Evolutionary conservation across 2,797 vertebrate species (phyloP).

Genomic region (Knipowitschia caucasica): DNA sequence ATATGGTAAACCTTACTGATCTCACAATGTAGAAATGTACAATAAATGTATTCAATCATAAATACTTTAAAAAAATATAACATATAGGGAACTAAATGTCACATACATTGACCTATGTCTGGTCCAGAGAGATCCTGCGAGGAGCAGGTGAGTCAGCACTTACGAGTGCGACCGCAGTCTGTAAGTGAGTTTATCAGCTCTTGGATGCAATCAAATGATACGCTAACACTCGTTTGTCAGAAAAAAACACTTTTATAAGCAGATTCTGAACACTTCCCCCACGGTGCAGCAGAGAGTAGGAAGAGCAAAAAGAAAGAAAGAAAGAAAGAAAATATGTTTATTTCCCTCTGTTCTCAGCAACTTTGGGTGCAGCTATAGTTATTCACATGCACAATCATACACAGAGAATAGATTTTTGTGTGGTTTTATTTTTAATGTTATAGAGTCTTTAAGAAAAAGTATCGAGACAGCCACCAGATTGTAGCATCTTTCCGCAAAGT

Average conservation of each 20-base stretch:
- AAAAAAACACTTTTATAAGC: not conserved
- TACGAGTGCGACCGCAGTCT: not conserved
- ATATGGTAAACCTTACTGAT: no score
- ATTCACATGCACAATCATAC: not conserved
- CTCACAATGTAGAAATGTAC: no score
- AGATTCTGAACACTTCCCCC: not conserved
- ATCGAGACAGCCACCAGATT: no score
- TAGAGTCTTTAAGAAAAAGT: no score
- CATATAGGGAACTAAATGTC: no score
- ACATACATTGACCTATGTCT: no score
- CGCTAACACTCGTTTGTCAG: constrained; percentile 1
- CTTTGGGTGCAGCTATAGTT: not conserved
- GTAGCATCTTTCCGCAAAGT: no score
- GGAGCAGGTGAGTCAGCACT: not conserved
- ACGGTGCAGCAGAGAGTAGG: not conserved
- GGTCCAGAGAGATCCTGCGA: no score
- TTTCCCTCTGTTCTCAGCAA: not conserved
- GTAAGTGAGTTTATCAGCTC: not conserved
- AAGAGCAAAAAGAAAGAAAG: not conserved
- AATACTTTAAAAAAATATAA: no score
- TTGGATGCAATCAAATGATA: constrained; percentile 1
- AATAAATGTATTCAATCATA: no score
- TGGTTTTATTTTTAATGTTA: not conserved
- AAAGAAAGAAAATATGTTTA: not conserved
- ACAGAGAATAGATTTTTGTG: not conserved